Conservation (phyloP, 2,113 vertebrate species). For the Phrynocephalus versicolor region DNA sequence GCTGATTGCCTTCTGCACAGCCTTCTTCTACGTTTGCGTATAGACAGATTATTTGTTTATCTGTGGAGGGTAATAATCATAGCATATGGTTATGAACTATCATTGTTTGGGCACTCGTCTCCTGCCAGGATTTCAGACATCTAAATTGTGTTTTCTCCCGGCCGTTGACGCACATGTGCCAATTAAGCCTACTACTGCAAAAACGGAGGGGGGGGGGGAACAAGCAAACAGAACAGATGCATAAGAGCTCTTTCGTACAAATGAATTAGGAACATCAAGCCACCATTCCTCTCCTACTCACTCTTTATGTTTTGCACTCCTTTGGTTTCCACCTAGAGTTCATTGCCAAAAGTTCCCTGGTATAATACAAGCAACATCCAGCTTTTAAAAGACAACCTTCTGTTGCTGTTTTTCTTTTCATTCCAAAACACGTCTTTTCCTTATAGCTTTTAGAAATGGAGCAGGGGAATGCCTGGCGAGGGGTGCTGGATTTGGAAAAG, state of each 20-base stretch:
- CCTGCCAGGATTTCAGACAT: neutral
- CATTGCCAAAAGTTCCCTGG: neutral
- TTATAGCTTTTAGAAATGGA: neutral
- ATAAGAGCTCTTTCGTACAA: neutral
- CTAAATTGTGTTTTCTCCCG: neutral
- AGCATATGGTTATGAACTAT: conserved; percentile 5
- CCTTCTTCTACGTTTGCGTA: neutral
- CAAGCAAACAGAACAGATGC: neutral
- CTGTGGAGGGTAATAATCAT: neutral
- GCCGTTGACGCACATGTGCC: neutral
- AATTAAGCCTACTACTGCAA: neutral
- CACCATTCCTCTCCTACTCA: neutral
- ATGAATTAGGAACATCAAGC: neutral
- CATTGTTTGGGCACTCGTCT: neutral
- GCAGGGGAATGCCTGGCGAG: too few species aligned
- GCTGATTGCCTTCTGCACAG: too few species aligned
- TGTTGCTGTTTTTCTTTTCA: conserved; percentile 10
- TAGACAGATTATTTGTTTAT: neutral
- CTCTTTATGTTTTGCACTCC: neutral
- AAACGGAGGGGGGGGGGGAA: neutral
- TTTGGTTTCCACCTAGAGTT: neutral
- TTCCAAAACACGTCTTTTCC: neutral
- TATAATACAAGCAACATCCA: neutral
- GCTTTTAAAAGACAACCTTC: neutral
- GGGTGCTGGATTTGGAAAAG: neutral